These are phyloP conservation scores for Meiosimyza decipiens DNA, from an alignment of 2,888 invertebrate genomes.

Conservation along the genomic window DNA sequence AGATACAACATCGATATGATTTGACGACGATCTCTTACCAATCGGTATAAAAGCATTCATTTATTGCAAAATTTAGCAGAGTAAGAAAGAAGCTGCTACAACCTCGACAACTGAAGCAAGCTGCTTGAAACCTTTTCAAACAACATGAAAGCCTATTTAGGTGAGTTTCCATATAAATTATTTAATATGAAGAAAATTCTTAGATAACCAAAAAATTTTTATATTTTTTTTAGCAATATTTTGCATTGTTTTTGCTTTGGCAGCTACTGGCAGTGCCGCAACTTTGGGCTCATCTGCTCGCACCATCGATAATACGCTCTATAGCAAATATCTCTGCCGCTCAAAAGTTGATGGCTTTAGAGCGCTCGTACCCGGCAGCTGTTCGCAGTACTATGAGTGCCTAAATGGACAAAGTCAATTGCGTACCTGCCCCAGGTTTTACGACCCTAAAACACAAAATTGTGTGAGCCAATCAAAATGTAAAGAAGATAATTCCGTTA, in stretches of 20 bases:
- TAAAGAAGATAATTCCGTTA: constrained; percentile 43
- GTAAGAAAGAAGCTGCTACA: background rate
- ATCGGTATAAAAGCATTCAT: constrained; percentile 18
- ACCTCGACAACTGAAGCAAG: background rate
- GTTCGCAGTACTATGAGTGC: constrained; percentile 59
- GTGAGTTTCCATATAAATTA: constrained; percentile 31
- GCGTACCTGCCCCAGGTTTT: constrained; percentile 50
- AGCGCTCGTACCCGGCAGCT: constrained; percentile 60
- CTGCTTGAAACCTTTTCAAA: background rate
- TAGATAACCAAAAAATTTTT: background rate
- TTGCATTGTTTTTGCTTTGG: constrained; percentile 42
- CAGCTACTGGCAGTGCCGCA: constrained; percentile 46
- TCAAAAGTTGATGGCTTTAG: constrained; percentile 56
- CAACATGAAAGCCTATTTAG: constrained; percentile 38
- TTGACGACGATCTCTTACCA: background rate
- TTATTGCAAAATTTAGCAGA: background rate
- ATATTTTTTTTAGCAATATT: constrained; percentile 38
- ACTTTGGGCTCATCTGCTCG: constrained; percentile 43
- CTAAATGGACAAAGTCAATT: constrained; percentile 48
- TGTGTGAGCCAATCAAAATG: constrained; percentile 54
- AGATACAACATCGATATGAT: too few species aligned
- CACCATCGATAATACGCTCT: constrained; percentile 51
- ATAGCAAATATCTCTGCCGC: constrained; percentile 55
- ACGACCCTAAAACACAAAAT: constrained; percentile 49
- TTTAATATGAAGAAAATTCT: constrained; percentile 19